phyloP scores from a whole-genome alignment of 2,113 vertebrate genomes.

The Clupea harengus region DNA sequence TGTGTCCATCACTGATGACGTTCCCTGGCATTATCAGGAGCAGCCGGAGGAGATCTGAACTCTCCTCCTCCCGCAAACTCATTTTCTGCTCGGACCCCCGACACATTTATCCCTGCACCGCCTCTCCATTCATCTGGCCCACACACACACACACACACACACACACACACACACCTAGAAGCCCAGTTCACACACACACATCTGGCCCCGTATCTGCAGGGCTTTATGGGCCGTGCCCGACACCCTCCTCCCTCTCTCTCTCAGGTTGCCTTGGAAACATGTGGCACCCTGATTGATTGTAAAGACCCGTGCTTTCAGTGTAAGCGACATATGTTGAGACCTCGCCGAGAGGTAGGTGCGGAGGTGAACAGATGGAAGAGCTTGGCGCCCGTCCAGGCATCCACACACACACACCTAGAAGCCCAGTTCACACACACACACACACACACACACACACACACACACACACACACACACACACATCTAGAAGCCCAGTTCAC shows the following conservation, averaged over 20 bases:
- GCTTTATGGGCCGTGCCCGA: not conserved
- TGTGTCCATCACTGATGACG: not conserved
- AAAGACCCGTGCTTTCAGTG: not conserved
- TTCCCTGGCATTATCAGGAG: not conserved
- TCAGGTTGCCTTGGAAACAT: not conserved
- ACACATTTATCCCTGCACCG: not conserved
- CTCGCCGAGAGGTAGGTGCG: not conserved
- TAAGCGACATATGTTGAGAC: not conserved
- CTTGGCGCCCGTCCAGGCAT: not conserved
- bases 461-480: too few relatives aligned
- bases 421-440: not conserved
- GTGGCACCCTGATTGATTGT: not conserved
- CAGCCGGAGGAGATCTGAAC: not conserved
- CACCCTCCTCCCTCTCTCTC: not conserved
- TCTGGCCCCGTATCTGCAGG: not conserved
- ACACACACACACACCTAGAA: too few relatives aligned
- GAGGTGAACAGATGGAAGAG: conserved; percentile 2
- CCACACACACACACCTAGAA: not conserved
- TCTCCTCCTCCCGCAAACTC: not conserved
- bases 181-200: too few relatives aligned
- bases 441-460: not conserved
- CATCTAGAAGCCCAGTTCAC: not conserved
- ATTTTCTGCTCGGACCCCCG: not conserved
- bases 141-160: too few relatives aligned
- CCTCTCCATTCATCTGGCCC: not conserved